phyloP scores from a whole-genome alignment of 2,113 vertebrate genomes.

The Cephalopholis sonnerati region DNA sequence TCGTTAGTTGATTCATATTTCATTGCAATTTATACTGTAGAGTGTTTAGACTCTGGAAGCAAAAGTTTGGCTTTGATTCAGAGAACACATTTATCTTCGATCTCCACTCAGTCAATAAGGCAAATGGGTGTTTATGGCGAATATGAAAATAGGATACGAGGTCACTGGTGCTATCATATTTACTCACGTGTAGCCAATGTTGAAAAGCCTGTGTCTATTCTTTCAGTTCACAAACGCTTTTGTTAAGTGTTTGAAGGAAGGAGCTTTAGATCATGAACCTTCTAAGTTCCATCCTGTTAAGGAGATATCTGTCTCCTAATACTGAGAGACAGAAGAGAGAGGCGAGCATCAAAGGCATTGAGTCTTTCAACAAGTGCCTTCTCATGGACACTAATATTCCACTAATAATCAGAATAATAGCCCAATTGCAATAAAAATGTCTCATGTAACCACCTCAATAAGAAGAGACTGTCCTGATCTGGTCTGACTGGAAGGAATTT shows the following conservation, averaged over 20 bases:
- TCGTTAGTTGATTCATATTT: slow-evolving; percentile 35
- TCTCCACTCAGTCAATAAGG: slow-evolving; percentile 23
- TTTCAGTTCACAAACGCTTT: not conserved
- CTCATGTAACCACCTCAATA: no score
- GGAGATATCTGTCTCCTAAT: not conserved
- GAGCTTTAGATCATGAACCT: not conserved
- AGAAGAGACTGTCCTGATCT: no score
- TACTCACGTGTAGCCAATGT: not conserved
- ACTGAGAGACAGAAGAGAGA: not conserved
- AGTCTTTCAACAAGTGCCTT: no score
- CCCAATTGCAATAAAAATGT: no score
- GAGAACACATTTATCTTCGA: slow-evolving; percentile 39
- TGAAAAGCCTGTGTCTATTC: slow-evolving; percentile 1
- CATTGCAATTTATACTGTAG: slow-evolving; percentile 10
- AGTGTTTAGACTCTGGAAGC: not conserved
- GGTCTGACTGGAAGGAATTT: no score
- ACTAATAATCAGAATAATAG: no score
- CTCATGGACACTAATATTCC: no score
- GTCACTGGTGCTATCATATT: not conserved
- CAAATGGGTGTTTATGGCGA: slow-evolving; percentile 32
- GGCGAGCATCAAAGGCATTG: not conserved
- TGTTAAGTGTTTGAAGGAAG: not conserved
- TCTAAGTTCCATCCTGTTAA: not conserved
- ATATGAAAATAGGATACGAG: slow-evolving; percentile 20
- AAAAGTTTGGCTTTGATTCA: slow-evolving; percentile 45